Conservation (phyloP, 1,140 invertebrate species). For the Stegodyphus mimosarum region DNA sequence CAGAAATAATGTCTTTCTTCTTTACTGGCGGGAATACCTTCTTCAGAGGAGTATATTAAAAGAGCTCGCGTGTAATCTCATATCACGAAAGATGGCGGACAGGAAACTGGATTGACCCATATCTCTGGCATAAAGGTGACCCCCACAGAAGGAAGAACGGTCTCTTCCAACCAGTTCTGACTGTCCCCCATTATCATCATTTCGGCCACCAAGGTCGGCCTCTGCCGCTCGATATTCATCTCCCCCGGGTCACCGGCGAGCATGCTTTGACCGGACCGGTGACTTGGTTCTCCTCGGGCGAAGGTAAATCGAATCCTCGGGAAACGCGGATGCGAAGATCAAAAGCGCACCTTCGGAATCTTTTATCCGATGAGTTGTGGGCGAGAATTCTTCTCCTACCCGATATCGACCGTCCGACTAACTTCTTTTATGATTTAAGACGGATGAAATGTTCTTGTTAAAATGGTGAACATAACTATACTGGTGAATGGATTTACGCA, state of each 20-base stretch:
- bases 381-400: no score
- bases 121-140: slow-evolving; percentile 45
- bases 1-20: background rate
- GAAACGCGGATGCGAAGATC: background rate
- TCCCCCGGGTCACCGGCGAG: slow-evolving; percentile 17
- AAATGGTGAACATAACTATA: no score
- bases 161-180: slow-evolving; percentile 24
- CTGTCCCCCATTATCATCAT: slow-evolving; percentile 44
- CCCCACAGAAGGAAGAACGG: slow-evolving; percentile 35
- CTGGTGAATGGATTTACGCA: no score
- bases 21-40: slow-evolving; percentile 4
- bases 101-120: slow-evolving; percentile 47
- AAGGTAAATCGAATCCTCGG: background rate
- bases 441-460: no score
- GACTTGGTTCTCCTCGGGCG: background rate
- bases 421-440: background rate
- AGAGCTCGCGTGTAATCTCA: background rate
- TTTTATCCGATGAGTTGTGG: no score
- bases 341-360: background rate
- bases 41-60: background rate
- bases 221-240: slow-evolving; percentile 38
- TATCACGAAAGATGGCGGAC: slow-evolving; percentile 41
- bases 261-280: slow-evolving; percentile 17
- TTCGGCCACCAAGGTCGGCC: slow-evolving; percentile 33
- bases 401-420: background rate